Percentiles rank a stretch among this genome's conserved stretches.
phyloP scores from a whole-genome alignment of 1,140 invertebrate genomes.

The Drosophila sp. region DNA sequence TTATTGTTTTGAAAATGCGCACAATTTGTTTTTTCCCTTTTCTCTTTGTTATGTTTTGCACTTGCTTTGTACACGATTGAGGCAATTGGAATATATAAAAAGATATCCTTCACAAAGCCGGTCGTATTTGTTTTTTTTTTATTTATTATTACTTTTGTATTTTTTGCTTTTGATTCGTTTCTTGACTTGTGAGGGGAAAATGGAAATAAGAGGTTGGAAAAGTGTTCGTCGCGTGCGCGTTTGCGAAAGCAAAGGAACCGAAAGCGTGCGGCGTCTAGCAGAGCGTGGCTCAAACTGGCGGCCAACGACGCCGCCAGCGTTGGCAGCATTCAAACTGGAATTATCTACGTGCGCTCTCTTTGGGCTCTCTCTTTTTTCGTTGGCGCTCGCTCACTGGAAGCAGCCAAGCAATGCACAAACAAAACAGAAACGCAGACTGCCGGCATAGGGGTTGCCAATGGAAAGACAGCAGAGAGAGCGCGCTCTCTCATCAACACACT shows the following conservation, averaged over 20 bases:
- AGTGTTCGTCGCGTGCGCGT: slow-evolving; percentile 50
- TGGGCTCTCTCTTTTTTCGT: not conserved
- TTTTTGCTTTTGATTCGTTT: slow-evolving; percentile 14
- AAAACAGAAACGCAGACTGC: slow-evolving; percentile 38
- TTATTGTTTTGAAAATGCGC: slow-evolving; percentile 40
- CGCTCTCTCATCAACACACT: slow-evolving; percentile 6
- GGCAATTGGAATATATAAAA: slow-evolving; percentile 40
- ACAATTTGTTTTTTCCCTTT: slow-evolving; percentile 6
- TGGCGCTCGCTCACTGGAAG: slow-evolving; percentile 46
- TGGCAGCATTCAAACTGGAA: slow-evolving; percentile 30
- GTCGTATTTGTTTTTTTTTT: slow-evolving; percentile 26
- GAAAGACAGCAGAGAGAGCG: slow-evolving; percentile 27
- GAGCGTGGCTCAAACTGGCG: slow-evolving; percentile 65
- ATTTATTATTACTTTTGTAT: slow-evolving; percentile 4
- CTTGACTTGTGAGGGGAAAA: slow-evolving; percentile 20
- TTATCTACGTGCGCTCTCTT: slow-evolving; percentile 19
- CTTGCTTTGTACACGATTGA: slow-evolving; percentile 23
- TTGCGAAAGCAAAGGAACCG: slow-evolving; percentile 42
- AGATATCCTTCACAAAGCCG: slow-evolving; percentile 42
- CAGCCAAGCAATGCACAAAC: slow-evolving; percentile 32
- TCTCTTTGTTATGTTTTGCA: slow-evolving; percentile 12
- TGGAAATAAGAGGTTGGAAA: slow-evolving; percentile 54
- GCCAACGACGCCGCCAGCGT: slow-evolving; percentile 26
- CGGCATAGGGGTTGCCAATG: slow-evolving; percentile 51
- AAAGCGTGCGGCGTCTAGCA: slow-evolving; percentile 73